Evolutionary conservation across 2,797 vertebrate genomes (phyloP).

Genomic region (Tadarida brasiliensis): DNA sequence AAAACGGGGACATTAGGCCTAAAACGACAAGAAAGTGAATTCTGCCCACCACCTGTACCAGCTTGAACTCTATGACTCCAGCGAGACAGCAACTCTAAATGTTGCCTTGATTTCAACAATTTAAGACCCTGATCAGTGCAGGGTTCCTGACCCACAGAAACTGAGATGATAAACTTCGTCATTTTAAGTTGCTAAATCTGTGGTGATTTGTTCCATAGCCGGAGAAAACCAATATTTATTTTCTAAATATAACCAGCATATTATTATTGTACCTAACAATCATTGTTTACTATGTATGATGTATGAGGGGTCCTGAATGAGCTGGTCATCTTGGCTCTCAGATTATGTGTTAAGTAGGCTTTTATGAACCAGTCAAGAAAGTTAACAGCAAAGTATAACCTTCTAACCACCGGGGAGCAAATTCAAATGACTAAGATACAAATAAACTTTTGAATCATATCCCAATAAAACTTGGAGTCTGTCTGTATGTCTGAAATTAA

Average conservation of each 20-base stretch:
- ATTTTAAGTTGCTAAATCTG: not conserved
- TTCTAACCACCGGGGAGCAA: not conserved
- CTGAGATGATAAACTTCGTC: too few relatives aligned
- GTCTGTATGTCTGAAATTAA: slow-evolving; percentile 62
- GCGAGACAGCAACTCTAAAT: not conserved
- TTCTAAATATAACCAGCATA: not conserved
- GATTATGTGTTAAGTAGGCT: not conserved
- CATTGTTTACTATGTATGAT: not conserved
- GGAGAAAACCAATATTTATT: not conserved
- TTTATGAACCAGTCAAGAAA: not conserved
- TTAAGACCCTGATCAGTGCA: not conserved
- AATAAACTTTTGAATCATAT: slow-evolving; percentile 45
- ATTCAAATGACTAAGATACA: slow-evolving; percentile 25
- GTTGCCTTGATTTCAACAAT: not conserved
- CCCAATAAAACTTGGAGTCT: slow-evolving; percentile 36
- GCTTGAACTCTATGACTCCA: not conserved
- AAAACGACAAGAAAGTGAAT: not conserved
- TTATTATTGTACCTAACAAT: not conserved
- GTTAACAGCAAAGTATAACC: not conserved
- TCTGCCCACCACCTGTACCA: not conserved
- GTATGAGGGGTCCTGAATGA: not conserved
- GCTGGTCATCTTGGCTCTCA: not conserved
- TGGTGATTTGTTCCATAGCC: not conserved
- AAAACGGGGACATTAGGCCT: not conserved
- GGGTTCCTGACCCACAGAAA: not conserved